These are phyloP conservation scores for Drosophila kanapiae DNA, from an alignment of 1,140 invertebrate genomes.

Conservation along the genomic window DNA sequence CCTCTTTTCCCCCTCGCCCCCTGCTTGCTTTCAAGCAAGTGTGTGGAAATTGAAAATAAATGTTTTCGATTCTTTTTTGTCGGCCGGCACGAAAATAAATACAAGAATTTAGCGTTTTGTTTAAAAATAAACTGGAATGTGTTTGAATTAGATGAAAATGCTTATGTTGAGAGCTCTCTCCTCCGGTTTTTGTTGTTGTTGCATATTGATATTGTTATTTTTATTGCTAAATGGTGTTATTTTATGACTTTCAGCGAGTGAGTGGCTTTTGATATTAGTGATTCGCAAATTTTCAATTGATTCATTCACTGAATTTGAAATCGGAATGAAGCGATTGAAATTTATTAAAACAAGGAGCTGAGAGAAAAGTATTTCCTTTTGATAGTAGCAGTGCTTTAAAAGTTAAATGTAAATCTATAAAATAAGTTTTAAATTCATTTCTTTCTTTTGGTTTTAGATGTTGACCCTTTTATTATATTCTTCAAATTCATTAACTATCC, in stretches of 20 bases:
- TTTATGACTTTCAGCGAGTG: not conserved
- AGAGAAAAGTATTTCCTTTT: not conserved
- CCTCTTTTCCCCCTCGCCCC: not conserved
- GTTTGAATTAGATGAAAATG: constrained; percentile 73
- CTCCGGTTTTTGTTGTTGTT: constrained; percentile 36
- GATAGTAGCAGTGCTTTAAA: not conserved
- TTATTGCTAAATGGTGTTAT: constrained; percentile 16
- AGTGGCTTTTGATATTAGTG: not conserved
- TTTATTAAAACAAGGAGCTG: not conserved
- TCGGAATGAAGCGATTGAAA: not conserved
- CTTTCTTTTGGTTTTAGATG: too few relatives aligned
- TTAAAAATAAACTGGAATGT: constrained; percentile 84
- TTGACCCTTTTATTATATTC: too few relatives aligned
- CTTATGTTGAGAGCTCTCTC: constrained; percentile 44
- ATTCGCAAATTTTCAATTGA: constrained; percentile 4
- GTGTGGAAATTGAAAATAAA: constrained; percentile 40
- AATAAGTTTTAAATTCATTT: not conserved
- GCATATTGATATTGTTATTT: constrained; percentile 23
- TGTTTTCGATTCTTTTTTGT: constrained; percentile 41
- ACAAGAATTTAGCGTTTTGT: constrained; percentile 74
- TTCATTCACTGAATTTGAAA: constrained; percentile 3
- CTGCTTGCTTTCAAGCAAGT: not conserved
- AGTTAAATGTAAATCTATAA: not conserved
- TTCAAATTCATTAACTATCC: too few relatives aligned
- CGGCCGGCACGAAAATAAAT: constrained; percentile 66